Evolutionary conservation across 2,113 vertebrate genomes (phyloP).

Genomic region (Neogobius melanostomus): DNA sequence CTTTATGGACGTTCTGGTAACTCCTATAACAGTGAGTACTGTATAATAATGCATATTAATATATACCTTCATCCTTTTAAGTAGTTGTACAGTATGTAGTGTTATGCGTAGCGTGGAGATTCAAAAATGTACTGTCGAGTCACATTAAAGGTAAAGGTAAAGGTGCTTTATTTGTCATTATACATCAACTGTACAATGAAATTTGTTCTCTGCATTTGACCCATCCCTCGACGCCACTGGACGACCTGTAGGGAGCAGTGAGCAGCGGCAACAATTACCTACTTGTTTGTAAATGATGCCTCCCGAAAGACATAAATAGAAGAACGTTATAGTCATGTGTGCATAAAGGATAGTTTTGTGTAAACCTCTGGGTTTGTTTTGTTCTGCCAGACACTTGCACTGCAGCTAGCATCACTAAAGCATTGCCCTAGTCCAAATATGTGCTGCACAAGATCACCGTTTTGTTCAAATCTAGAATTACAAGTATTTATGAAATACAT

Average conservation of each 20-base stretch:
- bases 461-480: constrained; percentile 69
- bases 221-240: too few relatives aligned
- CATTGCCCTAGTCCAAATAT: constrained; percentile 23
- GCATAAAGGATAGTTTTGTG: constrained; percentile 56
- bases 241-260: too few relatives aligned
- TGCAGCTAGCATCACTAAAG: not conserved
- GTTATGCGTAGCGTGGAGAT: too few relatives aligned
- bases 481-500: constrained; percentile 71
- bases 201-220: too few relatives aligned
- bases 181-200: too few relatives aligned
- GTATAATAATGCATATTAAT: not conserved
- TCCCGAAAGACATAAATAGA: too few relatives aligned
- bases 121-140: too few relatives aligned
- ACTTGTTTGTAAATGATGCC: too few relatives aligned
- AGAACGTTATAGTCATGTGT: not conserved
- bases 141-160: too few relatives aligned
- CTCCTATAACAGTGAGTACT: constrained; percentile 86
- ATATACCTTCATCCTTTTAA: not conserved
- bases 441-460: constrained; percentile 45
- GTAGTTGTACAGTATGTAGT: not conserved
- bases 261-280: too few relatives aligned
- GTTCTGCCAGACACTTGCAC: constrained; percentile 9
- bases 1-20: constrained; percentile 87
- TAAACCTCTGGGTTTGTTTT: constrained; percentile 38
- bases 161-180: too few relatives aligned